Evolutionary conservation across 2,113 vertebrate genomes (phyloP).

Genomic region (Lepus europaeus): DNA sequence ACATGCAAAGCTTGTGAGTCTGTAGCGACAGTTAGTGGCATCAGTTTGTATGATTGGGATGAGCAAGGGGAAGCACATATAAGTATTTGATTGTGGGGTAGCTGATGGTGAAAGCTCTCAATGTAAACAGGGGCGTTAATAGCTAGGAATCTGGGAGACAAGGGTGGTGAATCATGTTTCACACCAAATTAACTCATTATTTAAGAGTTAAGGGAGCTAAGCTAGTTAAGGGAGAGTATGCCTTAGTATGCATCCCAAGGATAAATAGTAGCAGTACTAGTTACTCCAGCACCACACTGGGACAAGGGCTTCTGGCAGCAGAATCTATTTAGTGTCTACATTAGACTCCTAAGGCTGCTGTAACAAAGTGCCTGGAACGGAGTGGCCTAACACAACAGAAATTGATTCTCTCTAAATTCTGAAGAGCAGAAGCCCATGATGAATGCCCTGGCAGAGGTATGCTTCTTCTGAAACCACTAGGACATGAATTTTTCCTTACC

Average conservation of each 20-base stretch:
- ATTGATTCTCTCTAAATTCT: background rate
- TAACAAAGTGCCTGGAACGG: background rate
- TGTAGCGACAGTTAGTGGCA: background rate
- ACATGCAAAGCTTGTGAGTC: background rate
- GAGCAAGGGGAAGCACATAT: background rate
- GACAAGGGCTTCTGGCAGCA: background rate
- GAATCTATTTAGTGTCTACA: background rate
- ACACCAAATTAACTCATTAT: background rate
- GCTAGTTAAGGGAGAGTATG: background rate
- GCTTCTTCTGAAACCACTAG: background rate
- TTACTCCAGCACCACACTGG: background rate
- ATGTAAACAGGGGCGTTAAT: background rate
- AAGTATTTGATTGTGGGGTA: background rate
- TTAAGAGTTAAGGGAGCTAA: background rate
- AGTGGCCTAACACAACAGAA: background rate
- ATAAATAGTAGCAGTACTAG: background rate
- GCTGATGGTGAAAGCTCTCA: background rate
- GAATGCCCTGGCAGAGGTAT: background rate
- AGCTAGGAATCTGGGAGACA: background rate
- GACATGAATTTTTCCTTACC: background rate
- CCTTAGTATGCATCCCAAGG: background rate
- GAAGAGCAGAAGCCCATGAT: background rate
- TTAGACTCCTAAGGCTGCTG: background rate
- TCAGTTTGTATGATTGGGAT: background rate
- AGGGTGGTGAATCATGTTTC: background rate